phyloP scores from a whole-genome alignment of 1,140 invertebrate species.

The Bemisia tabaci region DNA sequence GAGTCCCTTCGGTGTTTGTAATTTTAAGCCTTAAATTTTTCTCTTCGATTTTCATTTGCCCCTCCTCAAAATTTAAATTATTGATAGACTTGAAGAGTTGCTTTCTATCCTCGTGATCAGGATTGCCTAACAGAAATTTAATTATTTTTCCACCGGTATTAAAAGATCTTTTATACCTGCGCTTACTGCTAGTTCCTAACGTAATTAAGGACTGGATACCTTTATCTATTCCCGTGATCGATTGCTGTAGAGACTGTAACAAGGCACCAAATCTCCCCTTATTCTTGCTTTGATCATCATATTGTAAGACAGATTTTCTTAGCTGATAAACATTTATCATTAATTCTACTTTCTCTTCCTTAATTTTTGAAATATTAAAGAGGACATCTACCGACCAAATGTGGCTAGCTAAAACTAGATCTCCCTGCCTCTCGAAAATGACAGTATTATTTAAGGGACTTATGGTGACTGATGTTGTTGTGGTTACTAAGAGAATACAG shows the following conservation, averaged over 20 bases:
- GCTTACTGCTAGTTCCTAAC: not conserved
- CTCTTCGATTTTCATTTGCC: not conserved
- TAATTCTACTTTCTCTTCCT: not conserved
- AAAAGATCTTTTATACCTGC: not conserved
- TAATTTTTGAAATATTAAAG: not conserved
- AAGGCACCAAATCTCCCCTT: not conserved
- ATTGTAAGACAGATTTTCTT: not conserved
- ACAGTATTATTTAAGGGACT: not conserved
- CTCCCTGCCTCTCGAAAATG: not conserved
- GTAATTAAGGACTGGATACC: not conserved
- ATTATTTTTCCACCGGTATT: not conserved
- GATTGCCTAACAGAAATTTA: not conserved
- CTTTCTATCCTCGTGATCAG: not conserved
- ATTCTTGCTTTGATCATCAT: not conserved
- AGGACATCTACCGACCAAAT: not conserved
- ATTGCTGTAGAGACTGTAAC: not conserved
- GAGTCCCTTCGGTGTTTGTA: not conserved
- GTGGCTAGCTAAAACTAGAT: not conserved
- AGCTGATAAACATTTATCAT: not conserved
- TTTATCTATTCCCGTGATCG: not conserved
- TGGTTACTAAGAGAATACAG: not conserved
- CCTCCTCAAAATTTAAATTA: not conserved
- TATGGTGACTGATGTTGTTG: not conserved
- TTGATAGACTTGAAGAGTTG: not conserved
- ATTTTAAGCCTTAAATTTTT: not conserved